Conservation (phyloP, 2,113 vertebrate species). For the Tenebrosternarchus preto region DNA sequence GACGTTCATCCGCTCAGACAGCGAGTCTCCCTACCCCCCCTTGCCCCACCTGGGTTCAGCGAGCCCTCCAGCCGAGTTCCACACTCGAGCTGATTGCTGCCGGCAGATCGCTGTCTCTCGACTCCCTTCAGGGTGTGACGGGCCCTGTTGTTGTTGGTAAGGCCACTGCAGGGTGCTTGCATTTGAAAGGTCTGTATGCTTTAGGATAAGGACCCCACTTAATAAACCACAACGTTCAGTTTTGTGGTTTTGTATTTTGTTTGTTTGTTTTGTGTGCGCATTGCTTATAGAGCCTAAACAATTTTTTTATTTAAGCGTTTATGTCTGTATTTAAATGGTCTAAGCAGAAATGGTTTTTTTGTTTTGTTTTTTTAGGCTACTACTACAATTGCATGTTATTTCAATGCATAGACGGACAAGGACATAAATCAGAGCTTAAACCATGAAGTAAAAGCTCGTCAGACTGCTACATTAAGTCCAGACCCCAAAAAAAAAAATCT, state of each 20-base stretch:
- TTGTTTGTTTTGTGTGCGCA: neutral
- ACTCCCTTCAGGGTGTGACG: slow-evolving; percentile 34
- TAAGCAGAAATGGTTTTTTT: too few relatives aligned
- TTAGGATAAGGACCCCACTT: neutral
- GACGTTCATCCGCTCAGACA: slow-evolving; percentile 29
- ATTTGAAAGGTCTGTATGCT: neutral
- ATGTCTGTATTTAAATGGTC: neutral
- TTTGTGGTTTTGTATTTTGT: neutral
- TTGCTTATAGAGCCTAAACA: neutral
- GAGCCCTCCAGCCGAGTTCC: slow-evolving; percentile 27
- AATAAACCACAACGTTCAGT: neutral
- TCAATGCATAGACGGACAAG: neutral
- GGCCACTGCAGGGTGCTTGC: slow-evolving; percentile 30
- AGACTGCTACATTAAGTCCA: slow-evolving; percentile 10
- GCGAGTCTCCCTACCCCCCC: slow-evolving; percentile 26
- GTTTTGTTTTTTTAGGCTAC: neutral
- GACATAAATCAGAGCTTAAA: slow-evolving; percentile 18
- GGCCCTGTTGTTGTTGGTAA: slow-evolving; percentile 31
- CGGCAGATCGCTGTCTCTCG: slow-evolving; percentile 46
- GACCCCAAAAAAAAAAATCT: slow-evolving; percentile 26
- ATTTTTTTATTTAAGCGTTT: neutral
- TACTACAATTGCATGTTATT: slow-evolving; percentile 9
- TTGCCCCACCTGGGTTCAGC: neutral
- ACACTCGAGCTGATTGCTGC: slow-evolving; percentile 28
- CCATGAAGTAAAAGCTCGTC: slow-evolving; percentile 19